Conservation (phyloP, 2,113 vertebrate species). For the Platysteira castanea region DNA sequence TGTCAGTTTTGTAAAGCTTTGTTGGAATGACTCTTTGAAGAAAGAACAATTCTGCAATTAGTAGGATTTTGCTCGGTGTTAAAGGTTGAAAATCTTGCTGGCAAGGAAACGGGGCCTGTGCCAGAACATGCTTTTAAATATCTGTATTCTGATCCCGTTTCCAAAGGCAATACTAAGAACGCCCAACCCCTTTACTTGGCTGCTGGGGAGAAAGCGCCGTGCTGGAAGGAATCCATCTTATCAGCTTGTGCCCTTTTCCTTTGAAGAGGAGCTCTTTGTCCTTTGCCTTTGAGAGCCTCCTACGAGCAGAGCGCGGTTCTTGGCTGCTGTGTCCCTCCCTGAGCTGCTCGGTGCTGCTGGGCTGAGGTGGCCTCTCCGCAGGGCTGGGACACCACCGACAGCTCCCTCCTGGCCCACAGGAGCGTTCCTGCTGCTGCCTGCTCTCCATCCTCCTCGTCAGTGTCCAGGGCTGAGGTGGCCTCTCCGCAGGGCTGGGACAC, state of each 20-base stretch:
- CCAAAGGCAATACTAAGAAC: slow-evolving; percentile 28
- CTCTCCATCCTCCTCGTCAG: neutral
- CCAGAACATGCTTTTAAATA: slow-evolving; percentile 35
- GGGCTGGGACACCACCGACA: neutral
- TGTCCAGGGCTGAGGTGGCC: too few species aligned
- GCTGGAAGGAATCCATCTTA: slow-evolving; percentile 48
- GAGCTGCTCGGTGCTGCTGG: neutral
- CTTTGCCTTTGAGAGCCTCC: neutral
- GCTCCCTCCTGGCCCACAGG: neutral
- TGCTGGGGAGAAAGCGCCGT: neutral
- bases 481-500: too few species aligned
- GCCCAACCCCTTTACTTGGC: slow-evolving; percentile 18
- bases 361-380: neutral
- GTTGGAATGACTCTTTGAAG: neutral
- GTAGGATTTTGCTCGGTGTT: slow-evolving; percentile 29
- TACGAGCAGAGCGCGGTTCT: accelerated
- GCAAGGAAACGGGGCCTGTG: slow-evolving; percentile 9
- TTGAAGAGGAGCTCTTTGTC: slow-evolving; percentile 19
- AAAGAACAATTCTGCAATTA: slow-evolving; percentile 50
- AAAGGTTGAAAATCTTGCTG: slow-evolving; percentile 44
- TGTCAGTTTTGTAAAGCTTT: neutral
- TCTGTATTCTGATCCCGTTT: neutral
- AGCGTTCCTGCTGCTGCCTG: neutral
- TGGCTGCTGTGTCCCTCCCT: neutral
- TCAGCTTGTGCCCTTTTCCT: slow-evolving; percentile 29